A percentile compares a stretch with the other conserved stretches of the same genome.
Evolutionary conservation across 2,888 invertebrate species (phyloP).

Genomic region (Crepidodera aurea): DNA sequence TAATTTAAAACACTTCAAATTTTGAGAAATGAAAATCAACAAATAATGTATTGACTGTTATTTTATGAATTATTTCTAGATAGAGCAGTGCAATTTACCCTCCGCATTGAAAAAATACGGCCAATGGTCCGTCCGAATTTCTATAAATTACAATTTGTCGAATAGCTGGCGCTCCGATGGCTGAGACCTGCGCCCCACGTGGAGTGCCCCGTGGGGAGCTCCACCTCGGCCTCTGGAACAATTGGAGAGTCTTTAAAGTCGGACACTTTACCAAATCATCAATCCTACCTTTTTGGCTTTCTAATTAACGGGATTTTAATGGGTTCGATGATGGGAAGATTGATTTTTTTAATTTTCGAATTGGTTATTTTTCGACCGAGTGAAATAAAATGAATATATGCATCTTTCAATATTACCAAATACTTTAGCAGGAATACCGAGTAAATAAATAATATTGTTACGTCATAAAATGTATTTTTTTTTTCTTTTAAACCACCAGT

Average conservation of each 20-base stretch:
- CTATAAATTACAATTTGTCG: constrained; percentile 63
- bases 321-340: constrained; percentile 17
- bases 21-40: too few species aligned
- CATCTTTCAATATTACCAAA: too few species aligned
- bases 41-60: too few species aligned
- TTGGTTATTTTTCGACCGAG: not conserved
- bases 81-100: constrained; percentile 18
- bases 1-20: too few species aligned
- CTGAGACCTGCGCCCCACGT: constrained; percentile 51
- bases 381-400: too few species aligned
- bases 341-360: constrained; percentile 2
- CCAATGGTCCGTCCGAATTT: constrained; percentile 30
- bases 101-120: constrained; percentile 24
- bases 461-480: too few species aligned
- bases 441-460: too few species aligned
- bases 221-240: constrained; percentile 57
- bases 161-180: constrained; percentile 46
- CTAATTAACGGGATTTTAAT: constrained; percentile 45
- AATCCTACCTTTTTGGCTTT: constrained; percentile 49
- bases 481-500: too few species aligned
- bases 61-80: not conserved
- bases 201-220: constrained; percentile 55
- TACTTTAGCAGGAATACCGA: too few species aligned
- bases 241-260: constrained; percentile 52
- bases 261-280: constrained; percentile 57